Evolutionary conservation across 2,113 vertebrate species (phyloP).

Genomic region (Himantopus leucocephalus): DNA sequence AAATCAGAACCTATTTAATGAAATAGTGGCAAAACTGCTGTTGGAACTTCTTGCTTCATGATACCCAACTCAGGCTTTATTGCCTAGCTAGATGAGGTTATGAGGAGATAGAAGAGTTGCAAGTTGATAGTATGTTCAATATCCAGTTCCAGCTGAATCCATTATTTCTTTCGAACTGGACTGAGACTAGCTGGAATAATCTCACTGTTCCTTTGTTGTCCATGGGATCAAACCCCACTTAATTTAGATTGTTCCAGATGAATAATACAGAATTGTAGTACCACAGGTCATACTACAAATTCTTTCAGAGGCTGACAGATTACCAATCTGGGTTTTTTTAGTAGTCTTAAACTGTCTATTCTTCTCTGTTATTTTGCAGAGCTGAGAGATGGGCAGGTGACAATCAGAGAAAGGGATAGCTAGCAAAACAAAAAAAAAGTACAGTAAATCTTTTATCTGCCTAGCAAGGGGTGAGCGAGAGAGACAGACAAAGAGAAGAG

Average conservation of each 20-base stretch:
- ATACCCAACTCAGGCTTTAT: not conserved
- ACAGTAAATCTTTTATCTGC: not conserved
- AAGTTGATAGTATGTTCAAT: not conserved
- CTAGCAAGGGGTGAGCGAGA: not conserved
- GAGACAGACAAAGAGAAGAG: not conserved
- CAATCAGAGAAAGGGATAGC: not conserved
- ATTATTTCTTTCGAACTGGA: not conserved
- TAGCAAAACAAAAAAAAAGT: not conserved
- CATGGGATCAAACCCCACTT: not conserved
- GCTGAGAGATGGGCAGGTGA: not conserved
- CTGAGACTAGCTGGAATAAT: not conserved
- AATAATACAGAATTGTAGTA: not conserved
- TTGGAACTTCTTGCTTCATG: not conserved
- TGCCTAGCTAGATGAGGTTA: not conserved
- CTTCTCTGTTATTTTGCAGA: not conserved
- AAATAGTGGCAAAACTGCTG: not conserved
- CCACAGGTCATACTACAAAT: not conserved
- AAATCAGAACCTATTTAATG: not conserved
- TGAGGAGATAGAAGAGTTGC: not conserved
- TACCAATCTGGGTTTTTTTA: not conserved
- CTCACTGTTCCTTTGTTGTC: not conserved
- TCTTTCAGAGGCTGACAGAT: not conserved
- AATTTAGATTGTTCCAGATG: not conserved
- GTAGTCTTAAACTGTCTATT: not conserved
- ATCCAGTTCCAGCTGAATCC: not conserved